Conservation (phyloP, 2,888 invertebrate genomes). For the Melipona beecheii region DNA sequence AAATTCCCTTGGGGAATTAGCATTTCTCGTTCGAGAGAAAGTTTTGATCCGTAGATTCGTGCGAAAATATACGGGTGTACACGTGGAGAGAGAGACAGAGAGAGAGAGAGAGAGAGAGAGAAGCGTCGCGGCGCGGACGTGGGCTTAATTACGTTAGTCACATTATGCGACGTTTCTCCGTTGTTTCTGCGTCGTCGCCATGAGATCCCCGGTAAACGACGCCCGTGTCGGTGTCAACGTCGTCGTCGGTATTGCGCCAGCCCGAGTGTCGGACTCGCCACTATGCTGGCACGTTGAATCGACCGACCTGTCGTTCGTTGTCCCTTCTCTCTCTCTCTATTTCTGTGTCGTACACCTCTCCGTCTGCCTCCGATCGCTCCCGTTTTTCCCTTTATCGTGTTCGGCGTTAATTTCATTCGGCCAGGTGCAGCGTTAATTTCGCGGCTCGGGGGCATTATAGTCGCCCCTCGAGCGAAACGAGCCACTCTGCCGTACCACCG, state of each 20-base stretch:
- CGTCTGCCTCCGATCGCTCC: slow-evolving; percentile 22
- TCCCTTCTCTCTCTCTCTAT: background rate
- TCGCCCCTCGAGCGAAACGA: slow-evolving; percentile 34
- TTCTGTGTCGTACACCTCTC: background rate
- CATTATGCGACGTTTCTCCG: slow-evolving; percentile 68
- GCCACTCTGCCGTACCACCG: slow-evolving; percentile 7
- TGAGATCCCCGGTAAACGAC: slow-evolving; percentile 60
- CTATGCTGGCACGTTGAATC: slow-evolving; percentile 53
- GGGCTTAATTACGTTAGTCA: slow-evolving; percentile 68
- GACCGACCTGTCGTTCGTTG: slow-evolving; percentile 40
- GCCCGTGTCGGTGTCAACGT: slow-evolving; percentile 53
- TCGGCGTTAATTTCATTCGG: slow-evolving; percentile 71
- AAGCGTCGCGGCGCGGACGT: slow-evolving; percentile 23
- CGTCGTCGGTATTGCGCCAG: slow-evolving; percentile 57
- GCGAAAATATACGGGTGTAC: slow-evolving; percentile 1
- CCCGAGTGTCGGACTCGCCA: slow-evolving; percentile 44
- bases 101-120: background rate
- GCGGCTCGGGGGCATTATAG: slow-evolving; percentile 35
- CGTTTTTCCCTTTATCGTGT: slow-evolving; percentile 61
- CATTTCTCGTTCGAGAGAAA: slow-evolving; percentile 3
- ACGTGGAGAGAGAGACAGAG: background rate
- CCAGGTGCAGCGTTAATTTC: slow-evolving; percentile 70
- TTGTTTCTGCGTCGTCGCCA: slow-evolving; percentile 61
- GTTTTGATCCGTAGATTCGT: slow-evolving; percentile 30
- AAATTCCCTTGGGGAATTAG: background rate